Percentiles rank a stretch among this genome's conserved stretches.
Conservation (phyloP, 1,140 invertebrate species). For the Drosophila busckii region DNA sequence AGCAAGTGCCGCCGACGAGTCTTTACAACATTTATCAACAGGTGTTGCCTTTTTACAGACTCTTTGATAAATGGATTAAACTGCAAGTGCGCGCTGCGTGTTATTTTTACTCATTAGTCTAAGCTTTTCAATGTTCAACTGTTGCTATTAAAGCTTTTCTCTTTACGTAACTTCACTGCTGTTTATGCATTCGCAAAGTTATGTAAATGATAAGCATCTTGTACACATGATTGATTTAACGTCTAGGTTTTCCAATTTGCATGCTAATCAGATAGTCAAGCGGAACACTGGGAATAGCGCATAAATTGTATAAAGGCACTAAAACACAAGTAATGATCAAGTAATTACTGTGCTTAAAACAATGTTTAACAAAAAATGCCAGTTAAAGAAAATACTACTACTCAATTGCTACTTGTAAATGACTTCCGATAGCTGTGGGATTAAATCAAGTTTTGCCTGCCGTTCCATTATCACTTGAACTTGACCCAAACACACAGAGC, state of each 20-base stretch:
- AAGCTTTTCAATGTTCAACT: no score
- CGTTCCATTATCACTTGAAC: constrained; percentile 23
- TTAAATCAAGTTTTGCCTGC: neutral
- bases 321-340: constrained; percentile 22
- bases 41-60: constrained; percentile 3
- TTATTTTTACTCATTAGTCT: no score
- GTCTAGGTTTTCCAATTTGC: constrained; percentile 19
- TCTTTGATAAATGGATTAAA: constrained; percentile 5
- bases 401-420: neutral
- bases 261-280: constrained; percentile 29
- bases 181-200: no score
- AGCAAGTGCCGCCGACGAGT: neutral
- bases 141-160: no score
- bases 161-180: no score
- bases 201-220: constrained; percentile 25
- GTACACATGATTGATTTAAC: constrained; percentile 25
- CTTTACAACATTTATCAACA: constrained; percentile 34
- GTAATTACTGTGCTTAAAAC: constrained; percentile 39
- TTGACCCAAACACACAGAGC: constrained; percentile 30
- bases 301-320: constrained; percentile 3
- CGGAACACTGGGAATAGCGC: constrained; percentile 19
- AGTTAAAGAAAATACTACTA: constrained; percentile 1
- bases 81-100: no score
- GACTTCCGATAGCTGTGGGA: constrained; percentile 8
- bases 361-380: constrained; percentile 40